Base-by-base conservation (phyloP, 2,888 invertebrate species). In the Sarcophaga subvicina region DNA sequence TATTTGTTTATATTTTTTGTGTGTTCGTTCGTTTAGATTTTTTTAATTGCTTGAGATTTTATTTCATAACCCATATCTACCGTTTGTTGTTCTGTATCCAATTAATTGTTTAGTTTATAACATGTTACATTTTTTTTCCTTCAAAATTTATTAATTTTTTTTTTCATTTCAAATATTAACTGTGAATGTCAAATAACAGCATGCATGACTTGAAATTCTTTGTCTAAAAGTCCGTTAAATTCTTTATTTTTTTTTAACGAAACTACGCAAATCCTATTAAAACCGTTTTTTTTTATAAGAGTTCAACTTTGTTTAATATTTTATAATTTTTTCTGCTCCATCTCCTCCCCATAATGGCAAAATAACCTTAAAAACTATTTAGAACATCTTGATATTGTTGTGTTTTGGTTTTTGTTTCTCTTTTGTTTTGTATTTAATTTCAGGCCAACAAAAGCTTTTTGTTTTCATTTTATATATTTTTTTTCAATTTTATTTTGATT, bases 141-240 rank as follows among this genome's bases (percentile, higher is more conserved):
- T 12, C 49, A 49, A 75, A 47, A 20, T 63, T n/a, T 47, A 75
- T 25, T 49, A 64, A 75, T 49, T 59, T 59, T 59, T 59, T 37
- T 37, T 37, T 37, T 37, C 37, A 37, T 37, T 2, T 17, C 22
- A 22, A 47, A 73, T 63, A 49, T 75, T 75, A 64, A 64, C n/a
- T 63, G n/a, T 64, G 22, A 75, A 64, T 64, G 49, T 64, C 75
- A 64, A 75, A 64, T 49, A 64, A 10, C 63, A 64, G 17, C 64
- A 49, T 47, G 22, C 22, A 11, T n/a, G 47, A 4, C 5, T 45
- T 72, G 12, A 12, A 54, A 54, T 54, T 54, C 37, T 27, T 62
- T 73, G n/a, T 63, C 64, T 6, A 67, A 45, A 37, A 67, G 3
- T n/a, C 66, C 66, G 25, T 67, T 37, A n/a, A 67, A 67, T 67